Evolutionary conservation across 2,888 invertebrate genomes (phyloP).

Genomic region (Papilio demoleus): DNA sequence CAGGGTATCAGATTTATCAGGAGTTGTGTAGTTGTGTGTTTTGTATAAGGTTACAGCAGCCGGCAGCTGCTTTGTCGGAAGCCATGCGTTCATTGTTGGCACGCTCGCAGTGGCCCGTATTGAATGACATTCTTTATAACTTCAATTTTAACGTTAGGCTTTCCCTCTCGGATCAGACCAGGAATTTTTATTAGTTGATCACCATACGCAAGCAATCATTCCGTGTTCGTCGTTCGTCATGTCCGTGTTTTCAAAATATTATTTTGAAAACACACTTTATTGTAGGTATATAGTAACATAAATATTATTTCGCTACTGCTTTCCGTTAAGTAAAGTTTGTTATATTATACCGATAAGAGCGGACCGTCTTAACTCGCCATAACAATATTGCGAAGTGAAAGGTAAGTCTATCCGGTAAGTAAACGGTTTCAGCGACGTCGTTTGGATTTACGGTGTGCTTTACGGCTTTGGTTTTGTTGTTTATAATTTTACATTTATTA

Average conservation of each 20-base stretch:
- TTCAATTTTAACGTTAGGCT: constrained; percentile 53
- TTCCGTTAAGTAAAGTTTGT: no score
- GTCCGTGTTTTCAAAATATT: no score
- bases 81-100: constrained; percentile 61
- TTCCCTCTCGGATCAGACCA: constrained; percentile 42
- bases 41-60: constrained; percentile 50
- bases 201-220: not conserved
- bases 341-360: constrained; percentile 2
- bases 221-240: no score
- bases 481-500: constrained; percentile 24
- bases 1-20: constrained; percentile 41
- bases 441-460: constrained; percentile 44
- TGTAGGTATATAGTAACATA: no score
- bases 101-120: constrained; percentile 56
- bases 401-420: constrained; percentile 70
- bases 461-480: constrained; percentile 50
- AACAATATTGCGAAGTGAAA: constrained; percentile 70
- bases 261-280: no score
- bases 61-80: constrained; percentile 63
- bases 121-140: constrained; percentile 55
- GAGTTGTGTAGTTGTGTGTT: constrained; percentile 41
- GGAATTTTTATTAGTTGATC: no score
- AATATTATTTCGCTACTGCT: constrained; percentile 18
- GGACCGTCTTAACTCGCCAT: constrained; percentile 42
- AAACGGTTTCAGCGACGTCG: constrained; percentile 49